Base-by-base conservation (phyloP, 1,140 invertebrate genomes). In the Galleria mellonella region DNA sequence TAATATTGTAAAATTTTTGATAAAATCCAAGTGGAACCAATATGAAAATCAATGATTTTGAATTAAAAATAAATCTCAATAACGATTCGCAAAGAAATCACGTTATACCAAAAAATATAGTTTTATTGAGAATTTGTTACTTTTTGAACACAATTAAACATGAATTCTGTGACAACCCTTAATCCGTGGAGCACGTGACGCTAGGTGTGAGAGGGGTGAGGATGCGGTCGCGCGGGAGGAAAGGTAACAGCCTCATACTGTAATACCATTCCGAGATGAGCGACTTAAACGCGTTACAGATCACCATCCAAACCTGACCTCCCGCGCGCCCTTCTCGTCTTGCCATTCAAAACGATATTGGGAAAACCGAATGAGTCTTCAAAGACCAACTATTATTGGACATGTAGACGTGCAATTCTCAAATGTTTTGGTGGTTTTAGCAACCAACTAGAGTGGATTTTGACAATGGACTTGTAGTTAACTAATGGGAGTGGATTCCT, bases 211-310 rank as follows among this genome's bases (percentile, higher is more conserved):
- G 49, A 41, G 51, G 51, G 48, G 32, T 41, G 45, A 17, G 35
- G 35, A 7, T 17, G 10, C 30, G 10, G 30, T 9, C 30, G 1
- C 3, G 3, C 15, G 33, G 28, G 57, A 44, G 50, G 41, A 32
- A 30, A 36, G 44, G 57, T 48, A 52, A 51, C 53, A 47, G 61
- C 55, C 55, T 63, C 64, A 69, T 67, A 62, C 64, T 47, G 68
- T 83, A 83, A 83, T 76, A 73, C 76, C 73, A 79, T 81, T 81
- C 71, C 65, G 73, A 83, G 79, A 83, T 83, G 79, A 83, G 64
- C 62, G 75, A 73, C 79, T 83, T 79, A 79, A 83, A 81, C 60
- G 59, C 49, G 73, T 83, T 83, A 83, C 58, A 49, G 55, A 51
- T 55, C 51, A 44, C 70, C 73, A 74, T 14, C 42, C 32, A 45